phyloP scores from a whole-genome alignment of 2,797 vertebrate genomes.

The Phylloscopus collybita region DNA sequence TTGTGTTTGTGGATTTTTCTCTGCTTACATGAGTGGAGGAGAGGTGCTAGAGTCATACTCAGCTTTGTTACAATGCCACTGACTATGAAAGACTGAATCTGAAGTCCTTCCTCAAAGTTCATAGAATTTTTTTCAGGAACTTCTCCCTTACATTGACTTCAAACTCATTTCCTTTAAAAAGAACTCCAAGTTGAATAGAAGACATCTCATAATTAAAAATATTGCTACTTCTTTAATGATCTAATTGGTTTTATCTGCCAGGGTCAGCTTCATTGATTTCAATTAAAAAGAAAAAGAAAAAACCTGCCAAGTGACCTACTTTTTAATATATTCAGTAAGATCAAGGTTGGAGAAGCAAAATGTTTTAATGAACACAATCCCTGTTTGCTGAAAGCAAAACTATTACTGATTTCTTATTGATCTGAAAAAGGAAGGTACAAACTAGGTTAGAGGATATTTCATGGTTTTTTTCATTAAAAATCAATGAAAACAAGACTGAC shows the following conservation, averaged over 20 bases:
- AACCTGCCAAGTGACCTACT: conserved; percentile 27
- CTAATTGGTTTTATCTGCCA: conserved; percentile 47
- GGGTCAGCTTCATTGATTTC: conserved; percentile 43
- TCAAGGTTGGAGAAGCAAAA: conserved; percentile 38
- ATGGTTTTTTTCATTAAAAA: conserved; percentile 46
- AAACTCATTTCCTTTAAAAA: neutral
- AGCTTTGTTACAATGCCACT: neutral
- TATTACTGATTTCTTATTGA: conserved; percentile 48
- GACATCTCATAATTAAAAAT: conserved; percentile 47
- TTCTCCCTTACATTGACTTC: neutral
- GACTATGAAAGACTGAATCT: neutral
- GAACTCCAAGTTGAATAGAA: neutral
- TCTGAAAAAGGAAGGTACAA: conserved; percentile 36
- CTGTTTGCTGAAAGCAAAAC: conserved; percentile 38
- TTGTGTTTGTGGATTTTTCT: neutral
- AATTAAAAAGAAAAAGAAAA: conserved; percentile 38
- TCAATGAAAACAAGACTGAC: conserved; percentile 27
- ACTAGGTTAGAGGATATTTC: conserved; percentile 27
- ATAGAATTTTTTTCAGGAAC: neutral
- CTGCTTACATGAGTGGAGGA: neutral
- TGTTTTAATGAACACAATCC: conserved; percentile 44
- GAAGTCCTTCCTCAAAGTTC: neutral
- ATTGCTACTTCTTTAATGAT: conserved; percentile 44
- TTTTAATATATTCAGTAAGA: conserved; percentile 21
- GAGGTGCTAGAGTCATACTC: neutral